phyloP scores from a whole-genome alignment of 2,113 vertebrate species.

The Amphiprion ocellaris region DNA sequence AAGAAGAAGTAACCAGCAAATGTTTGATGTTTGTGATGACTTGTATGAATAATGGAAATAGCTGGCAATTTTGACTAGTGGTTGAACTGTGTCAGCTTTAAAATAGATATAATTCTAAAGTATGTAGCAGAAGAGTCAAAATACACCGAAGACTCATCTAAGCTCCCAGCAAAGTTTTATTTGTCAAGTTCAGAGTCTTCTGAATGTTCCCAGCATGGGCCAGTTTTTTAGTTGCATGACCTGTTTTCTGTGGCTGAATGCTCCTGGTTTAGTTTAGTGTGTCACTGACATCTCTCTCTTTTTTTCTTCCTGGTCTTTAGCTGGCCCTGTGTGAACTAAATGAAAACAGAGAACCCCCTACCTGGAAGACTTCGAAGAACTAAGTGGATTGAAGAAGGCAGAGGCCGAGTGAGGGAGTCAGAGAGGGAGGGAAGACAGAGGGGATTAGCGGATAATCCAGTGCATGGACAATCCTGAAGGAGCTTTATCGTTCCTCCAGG shows the following conservation, averaged over 20 bases:
- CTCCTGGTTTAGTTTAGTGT: background rate
- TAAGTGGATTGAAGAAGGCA: conserved; percentile 80
- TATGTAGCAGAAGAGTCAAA: background rate
- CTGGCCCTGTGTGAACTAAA: conserved; percentile 60
- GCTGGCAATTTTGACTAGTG: background rate
- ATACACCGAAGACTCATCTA: background rate
- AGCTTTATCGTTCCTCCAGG: conserved; percentile 56
- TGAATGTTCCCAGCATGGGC: conserved; percentile 14
- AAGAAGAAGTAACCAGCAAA: too few species aligned
- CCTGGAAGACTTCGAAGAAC: conserved; percentile 46
- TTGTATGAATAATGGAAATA: background rate
- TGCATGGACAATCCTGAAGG: conserved; percentile 69
- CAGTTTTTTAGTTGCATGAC: conserved; percentile 20
- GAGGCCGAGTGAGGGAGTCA: conserved; percentile 64
- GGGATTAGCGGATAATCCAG: conserved; percentile 80
- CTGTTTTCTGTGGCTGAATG: conserved; percentile 36
- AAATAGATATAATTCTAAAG: background rate
- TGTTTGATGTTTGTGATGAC: too few species aligned
- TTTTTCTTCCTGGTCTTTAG: conserved; percentile 54
- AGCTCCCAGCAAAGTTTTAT: conserved; percentile 1
- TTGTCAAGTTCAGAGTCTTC: background rate
- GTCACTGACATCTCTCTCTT: conserved; percentile 43
- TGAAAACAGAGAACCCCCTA: conserved; percentile 47
- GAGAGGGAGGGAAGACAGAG: conserved; percentile 62
- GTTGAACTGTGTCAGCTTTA: background rate